Evolutionary conservation across 2,797 vertebrate species (phyloP).

Genomic region (Coilia nasus): DNA sequence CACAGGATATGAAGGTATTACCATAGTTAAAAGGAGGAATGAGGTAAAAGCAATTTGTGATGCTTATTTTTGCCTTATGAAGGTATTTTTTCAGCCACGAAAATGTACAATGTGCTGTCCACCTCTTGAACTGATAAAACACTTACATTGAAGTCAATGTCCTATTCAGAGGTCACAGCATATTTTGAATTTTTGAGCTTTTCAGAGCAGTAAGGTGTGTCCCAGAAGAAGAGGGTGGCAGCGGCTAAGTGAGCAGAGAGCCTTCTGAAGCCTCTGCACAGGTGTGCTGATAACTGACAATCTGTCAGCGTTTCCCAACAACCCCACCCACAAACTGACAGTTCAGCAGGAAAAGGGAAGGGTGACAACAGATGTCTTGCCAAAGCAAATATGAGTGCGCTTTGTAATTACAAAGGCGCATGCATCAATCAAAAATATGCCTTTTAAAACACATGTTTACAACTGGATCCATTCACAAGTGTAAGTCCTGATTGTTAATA

Average conservation of each 20-base stretch:
- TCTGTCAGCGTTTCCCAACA: constrained; percentile 64
- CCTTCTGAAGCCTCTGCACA: constrained; percentile 57
- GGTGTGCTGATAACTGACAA: constrained; percentile 70
- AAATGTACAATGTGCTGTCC: neutral
- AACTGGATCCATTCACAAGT: constrained; percentile 49
- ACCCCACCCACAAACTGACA: constrained; percentile 68
- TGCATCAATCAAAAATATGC: constrained; percentile 70
- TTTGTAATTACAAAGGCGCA: constrained; percentile 71
- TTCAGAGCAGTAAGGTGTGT: constrained; percentile 37
- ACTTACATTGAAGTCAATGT: neutral
- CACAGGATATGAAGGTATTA: constrained; percentile 67
- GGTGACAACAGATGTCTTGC: constrained; percentile 67
- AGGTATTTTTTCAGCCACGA: neutral
- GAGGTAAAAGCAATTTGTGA: neutral
- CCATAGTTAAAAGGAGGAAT: constrained; percentile 49
- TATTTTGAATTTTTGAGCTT: neutral
- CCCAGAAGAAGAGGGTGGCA: constrained; percentile 41
- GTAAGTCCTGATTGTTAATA: neutral
- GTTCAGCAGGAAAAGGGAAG: constrained; percentile 58
- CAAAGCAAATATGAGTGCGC: constrained; percentile 69
- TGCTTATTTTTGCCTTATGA: neutral
- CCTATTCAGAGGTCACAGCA: constrained; percentile 35
- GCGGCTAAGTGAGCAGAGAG: constrained; percentile 28
- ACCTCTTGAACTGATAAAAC: neutral
- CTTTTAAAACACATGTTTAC: constrained; percentile 62